Evolutionary conservation across 2,888 invertebrate genomes (phyloP), one percentile per base, ranked within the genome.

Genomic region (Monoplex corrugatus): DNA sequence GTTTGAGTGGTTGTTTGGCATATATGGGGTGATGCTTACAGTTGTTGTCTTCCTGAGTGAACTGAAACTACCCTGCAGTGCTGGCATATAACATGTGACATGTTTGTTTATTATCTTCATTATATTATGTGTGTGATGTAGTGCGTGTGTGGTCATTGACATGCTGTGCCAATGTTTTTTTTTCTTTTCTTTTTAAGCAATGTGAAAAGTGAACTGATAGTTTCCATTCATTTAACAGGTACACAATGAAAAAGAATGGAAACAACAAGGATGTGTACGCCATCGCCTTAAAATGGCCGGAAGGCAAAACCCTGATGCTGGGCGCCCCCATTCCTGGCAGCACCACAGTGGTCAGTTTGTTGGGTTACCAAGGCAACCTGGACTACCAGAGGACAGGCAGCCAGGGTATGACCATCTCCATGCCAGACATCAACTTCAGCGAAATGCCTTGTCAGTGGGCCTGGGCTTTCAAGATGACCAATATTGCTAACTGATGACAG

Each of bases 201-300:
- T 50, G 8, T 50, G 8, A 13, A 72, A 72, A n/a, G 28, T 28
- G 32, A 23, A 28, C 28, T 72, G n/a, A 16, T 10, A 28, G 28
- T 13, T n/a, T 50, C 16, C 8, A 43, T 8, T 44, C 40, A 32
- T 80, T 75, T n/a, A 28, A 89, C n/a, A 94, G 94, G 93, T 95
- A 94, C 90, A 95, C 94, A 94, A 95, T 89, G 68, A 93, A 93
- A 87, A 89, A 44, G 19, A 86, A 57, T 35, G 87, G 91, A 16
- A 43, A 84, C 8, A 80, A 75, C 23, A 89, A 80, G 32, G 89
- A 89, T 43, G 96, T 98, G 35, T 98, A 97, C 95, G 98, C 97
- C 0, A 97, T 97, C 87, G 96, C 97, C 38, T 96, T 98, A 57
- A 95, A 97, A 1, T 98, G 98, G 98, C 98, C 98, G 0, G 94